Base-by-base conservation (phyloP, 2,797 vertebrate genomes). In the Danio albolineatus region DNA sequence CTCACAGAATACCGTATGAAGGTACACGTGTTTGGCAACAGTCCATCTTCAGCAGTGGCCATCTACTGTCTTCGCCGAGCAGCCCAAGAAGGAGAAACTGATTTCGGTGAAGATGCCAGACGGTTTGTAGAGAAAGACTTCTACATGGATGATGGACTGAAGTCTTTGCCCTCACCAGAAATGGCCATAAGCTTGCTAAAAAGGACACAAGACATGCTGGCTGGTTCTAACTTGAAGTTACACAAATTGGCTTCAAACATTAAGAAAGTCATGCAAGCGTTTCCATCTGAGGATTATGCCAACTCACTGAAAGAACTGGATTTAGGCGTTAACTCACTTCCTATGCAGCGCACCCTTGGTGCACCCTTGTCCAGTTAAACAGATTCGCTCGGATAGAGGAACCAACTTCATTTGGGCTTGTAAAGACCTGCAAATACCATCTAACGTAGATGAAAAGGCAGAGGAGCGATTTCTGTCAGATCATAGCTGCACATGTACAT, bases 141-240 rank as follows among this genome's bases (percentile, higher is more conserved):
- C 28, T 28, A 28, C 28, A 28, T 28, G 28, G 28, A 28, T 28
- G 28, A 28, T 28, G 28, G 3, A 28, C 28, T 16, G 5, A 46
- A 19, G 19, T n/a, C 4, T 48, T 48, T 2, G 67, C 41, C 62
- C 4, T 44, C 62, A 17, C 62, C 16, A 1, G 39, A 16, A 44
- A 16, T 65, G 41, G 62, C 41, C 39, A 65, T 65, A 4, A 1
- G 39, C 16, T 9, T 64, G 60, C 5, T 64, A 64, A 64, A 64
- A 64, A 4, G 60, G 74, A 17, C 16, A 21, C 54, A 57, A 13
- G 21, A 13, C 54, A 57, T 57, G 54, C 54, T 57, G 54, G 57
- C 57, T 13, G 57, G 21, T 28, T 60, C 57, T 7, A 60, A 60
- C 7, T 38, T 60, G 57, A 38, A 60, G 57, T 60, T 36, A 4